Conservation (phyloP, 30 jellyfish, hydroid and myxozoan genomes). For the Catostylus mosaicus region DNA sequence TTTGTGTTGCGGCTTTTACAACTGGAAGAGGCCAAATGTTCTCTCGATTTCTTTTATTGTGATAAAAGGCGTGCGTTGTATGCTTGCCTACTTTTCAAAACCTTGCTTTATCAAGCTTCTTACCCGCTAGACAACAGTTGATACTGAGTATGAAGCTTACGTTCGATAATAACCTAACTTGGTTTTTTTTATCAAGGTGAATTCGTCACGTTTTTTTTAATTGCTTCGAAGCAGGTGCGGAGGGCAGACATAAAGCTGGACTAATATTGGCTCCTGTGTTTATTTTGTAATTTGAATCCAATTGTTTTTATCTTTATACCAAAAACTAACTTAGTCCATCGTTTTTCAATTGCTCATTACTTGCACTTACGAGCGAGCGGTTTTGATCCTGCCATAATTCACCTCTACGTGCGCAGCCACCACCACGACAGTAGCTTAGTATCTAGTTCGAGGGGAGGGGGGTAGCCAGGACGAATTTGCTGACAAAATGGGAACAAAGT, state of each 20-base stretch:
- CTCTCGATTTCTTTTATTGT: slow-evolving; percentile 1
- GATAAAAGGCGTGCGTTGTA: too few species aligned
- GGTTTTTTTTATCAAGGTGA: not conserved
- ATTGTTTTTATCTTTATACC: slow-evolving; percentile 41
- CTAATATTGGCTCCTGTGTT: slow-evolving; percentile 62
- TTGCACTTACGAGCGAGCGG: not conserved
- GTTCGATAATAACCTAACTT: not conserved
- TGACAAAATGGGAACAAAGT: too few species aligned
- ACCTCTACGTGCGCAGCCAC: too few species aligned
- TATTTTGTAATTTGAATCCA: slow-evolving; percentile 65
- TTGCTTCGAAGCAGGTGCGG: slow-evolving; percentile 73
- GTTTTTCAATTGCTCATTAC: slow-evolving; percentile 1
- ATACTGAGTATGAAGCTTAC: too few species aligned
- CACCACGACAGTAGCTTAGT: too few species aligned
- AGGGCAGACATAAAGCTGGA: slow-evolving; percentile 66
- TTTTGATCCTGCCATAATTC: too few species aligned
- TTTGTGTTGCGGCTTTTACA: slow-evolving; percentile 26
- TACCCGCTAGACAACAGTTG: too few species aligned
- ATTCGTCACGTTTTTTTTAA: slow-evolving; percentile 50
- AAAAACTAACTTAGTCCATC: slow-evolving; percentile 15
- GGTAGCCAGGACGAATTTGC: too few species aligned
- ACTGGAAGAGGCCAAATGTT: slow-evolving; percentile 68
- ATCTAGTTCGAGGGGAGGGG: too few species aligned
- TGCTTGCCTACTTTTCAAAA: too few species aligned
- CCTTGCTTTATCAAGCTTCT: too few species aligned